Evolutionary conservation across 2,797 vertebrate species (phyloP).

Genomic region (Eremophila alpestris): DNA sequence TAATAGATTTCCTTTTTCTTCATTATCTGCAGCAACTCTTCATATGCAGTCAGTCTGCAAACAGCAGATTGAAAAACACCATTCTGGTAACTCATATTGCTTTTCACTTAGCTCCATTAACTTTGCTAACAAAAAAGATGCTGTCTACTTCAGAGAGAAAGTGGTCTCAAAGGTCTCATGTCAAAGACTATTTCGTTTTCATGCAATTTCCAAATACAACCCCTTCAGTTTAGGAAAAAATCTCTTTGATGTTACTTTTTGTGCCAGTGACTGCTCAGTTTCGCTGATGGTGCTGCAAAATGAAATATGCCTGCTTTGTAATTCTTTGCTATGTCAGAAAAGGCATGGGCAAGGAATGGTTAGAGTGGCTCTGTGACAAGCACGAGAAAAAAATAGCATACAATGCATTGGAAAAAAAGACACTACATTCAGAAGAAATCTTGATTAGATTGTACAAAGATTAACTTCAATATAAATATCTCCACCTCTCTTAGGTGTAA

Average conservation of each 20-base stretch:
- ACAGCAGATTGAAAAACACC: not conserved
- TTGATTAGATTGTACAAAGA: not conserved
- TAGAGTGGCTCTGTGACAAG: not conserved
- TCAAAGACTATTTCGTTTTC: not conserved
- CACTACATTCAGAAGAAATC: not conserved
- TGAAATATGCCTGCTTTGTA: not conserved
- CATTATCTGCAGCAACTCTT: not conserved
- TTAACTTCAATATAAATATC: not conserved
- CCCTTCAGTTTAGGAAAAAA: not conserved
- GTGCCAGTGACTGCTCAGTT: not conserved
- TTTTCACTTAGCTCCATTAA: not conserved
- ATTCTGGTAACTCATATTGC: not conserved
- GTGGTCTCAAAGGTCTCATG: not conserved
- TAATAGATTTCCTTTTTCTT: not conserved
- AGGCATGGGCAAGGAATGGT: not conserved
- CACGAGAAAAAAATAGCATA: accelerated
- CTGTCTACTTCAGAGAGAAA: not conserved
- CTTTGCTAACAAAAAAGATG: not conserved
- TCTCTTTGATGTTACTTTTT: not conserved
- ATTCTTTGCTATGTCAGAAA: not conserved
- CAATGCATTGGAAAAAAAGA: not conserved
- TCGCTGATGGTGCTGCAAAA: not conserved
- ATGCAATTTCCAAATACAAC: not conserved
- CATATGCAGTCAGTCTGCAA: not conserved
- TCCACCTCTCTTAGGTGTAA: not conserved